Conservation (phyloP, 2,113 vertebrate species). For the Herpetotheres cachinnans region DNA sequence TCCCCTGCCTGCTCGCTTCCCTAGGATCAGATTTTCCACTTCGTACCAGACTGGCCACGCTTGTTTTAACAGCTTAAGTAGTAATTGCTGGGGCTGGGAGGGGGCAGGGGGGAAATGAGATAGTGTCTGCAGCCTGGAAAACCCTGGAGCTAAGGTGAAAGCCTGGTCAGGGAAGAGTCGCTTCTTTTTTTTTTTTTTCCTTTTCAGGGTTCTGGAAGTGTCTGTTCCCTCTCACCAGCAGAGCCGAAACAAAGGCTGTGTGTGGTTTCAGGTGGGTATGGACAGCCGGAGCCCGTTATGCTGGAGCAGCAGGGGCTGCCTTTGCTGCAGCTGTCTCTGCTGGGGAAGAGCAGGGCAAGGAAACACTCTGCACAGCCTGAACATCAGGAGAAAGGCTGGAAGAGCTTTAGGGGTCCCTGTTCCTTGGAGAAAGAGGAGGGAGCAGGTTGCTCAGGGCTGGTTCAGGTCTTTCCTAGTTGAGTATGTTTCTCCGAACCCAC, state of each 20-base stretch:
- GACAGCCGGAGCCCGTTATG: not conserved
- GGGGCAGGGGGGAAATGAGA: slow-evolving; percentile 46
- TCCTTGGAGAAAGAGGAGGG: not conserved
- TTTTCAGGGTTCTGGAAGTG: slow-evolving; percentile 1
- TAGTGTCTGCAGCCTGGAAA: slow-evolving; percentile 46
- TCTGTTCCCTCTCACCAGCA: not conserved
- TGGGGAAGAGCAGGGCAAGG: not conserved
- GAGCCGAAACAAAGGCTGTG: slow-evolving; percentile 5
- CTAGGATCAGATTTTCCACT: slow-evolving; percentile 59
- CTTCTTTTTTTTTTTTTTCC: not conserved
- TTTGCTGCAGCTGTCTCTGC: not conserved
- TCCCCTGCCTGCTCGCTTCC: not conserved
- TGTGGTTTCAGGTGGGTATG: slow-evolving; percentile 62
- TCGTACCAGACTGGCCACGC: slow-evolving; percentile 52
- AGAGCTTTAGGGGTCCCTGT: not conserved
- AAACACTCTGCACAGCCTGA: not conserved
- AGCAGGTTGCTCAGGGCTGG: not conserved
- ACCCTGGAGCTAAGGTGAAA: slow-evolving; percentile 38
- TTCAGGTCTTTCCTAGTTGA: not conserved
- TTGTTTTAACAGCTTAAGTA: slow-evolving; percentile 66
- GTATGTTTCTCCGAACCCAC: accelerated
- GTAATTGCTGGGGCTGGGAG: slow-evolving; percentile 37
- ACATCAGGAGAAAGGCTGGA: accelerated
- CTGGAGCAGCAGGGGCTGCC: not conserved
- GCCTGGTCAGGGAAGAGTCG: slow-evolving; percentile 39